A percentile compares a stretch with the other conserved stretches of the same genome.
Conservation (phyloP, 2,113 vertebrate species). For the Emydura subglobosa region DNA sequence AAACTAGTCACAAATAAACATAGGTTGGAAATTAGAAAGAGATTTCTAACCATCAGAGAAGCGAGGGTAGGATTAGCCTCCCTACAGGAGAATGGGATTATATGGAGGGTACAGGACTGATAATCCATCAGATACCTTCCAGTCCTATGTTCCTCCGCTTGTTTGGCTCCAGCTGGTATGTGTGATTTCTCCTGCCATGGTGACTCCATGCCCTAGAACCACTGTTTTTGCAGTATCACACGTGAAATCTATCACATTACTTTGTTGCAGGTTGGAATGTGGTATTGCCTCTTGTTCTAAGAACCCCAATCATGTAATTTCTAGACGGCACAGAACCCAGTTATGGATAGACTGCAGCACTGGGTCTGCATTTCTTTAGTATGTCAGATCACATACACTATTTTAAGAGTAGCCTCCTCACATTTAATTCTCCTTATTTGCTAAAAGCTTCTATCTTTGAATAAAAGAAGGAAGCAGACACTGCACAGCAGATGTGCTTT, state of each 20-base stretch:
- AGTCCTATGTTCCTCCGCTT: background rate
- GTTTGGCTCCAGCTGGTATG: background rate
- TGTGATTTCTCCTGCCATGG: background rate
- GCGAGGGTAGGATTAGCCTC: background rate
- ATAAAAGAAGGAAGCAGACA: constrained; percentile 1
- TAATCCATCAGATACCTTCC: background rate
- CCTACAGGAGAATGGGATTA: background rate
- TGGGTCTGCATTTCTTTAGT: background rate
- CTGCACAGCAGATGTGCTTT: background rate
- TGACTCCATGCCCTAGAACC: background rate
- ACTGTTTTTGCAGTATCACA: background rate
- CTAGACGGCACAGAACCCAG: background rate
- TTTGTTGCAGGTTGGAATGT: too few relatives aligned
- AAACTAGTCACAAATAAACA: background rate
- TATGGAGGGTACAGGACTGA: background rate
- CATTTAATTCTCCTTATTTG: background rate
- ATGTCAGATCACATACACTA: background rate
- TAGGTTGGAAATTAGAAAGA: background rate
- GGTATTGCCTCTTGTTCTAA: too few relatives aligned
- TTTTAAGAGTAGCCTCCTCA: background rate
- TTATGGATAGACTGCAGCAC: background rate
- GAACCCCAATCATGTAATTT: background rate
- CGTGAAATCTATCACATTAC: background rate
- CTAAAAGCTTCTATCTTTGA: constrained; percentile 29
- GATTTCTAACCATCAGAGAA: background rate